phyloP scores from a whole-genome alignment of 2,797 vertebrate genomes.

The Euthynnus affinis region DNA sequence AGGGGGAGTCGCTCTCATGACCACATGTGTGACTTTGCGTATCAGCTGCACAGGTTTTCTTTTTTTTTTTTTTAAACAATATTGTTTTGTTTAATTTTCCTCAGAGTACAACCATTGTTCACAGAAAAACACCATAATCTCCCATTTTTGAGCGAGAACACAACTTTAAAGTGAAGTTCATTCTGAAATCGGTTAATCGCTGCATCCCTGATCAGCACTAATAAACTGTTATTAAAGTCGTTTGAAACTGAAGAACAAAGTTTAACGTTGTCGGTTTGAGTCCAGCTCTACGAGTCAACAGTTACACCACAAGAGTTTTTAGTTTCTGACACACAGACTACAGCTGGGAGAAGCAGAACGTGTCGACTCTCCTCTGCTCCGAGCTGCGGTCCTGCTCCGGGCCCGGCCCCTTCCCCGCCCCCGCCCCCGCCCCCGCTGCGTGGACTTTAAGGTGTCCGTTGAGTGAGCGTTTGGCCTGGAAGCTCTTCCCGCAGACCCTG shows the following conservation, averaged over 20 bases:
- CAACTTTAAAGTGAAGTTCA: too few species aligned
- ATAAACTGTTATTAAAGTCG: not conserved
- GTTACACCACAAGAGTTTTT: not conserved
- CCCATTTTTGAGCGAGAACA: too few species aligned
- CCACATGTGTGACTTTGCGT: too few species aligned
- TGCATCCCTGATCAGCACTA: not conserved
- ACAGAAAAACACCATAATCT: too few species aligned
- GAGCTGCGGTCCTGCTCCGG: not conserved
- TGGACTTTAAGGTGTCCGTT: constrained; percentile 72
- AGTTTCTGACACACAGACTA: constrained; percentile 4
- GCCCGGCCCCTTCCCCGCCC: too few species aligned
- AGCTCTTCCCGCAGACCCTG: constrained; percentile 68
- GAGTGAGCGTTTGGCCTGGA: constrained; percentile 70
- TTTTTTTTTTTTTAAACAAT: too few species aligned
- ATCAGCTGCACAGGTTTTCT: too few species aligned
- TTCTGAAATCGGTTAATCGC: too few species aligned
- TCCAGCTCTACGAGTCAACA: not conserved
- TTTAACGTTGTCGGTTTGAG: not conserved
- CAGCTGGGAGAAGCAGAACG: constrained; percentile 51
- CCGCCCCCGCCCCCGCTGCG: accelerated
- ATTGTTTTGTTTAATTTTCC: too few species aligned
- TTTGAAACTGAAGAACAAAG: not conserved
- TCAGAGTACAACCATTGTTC: too few species aligned
- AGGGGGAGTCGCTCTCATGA: too few species aligned
- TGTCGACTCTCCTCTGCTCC: constrained; percentile 9